Evolutionary conservation across 2,797 vertebrate genomes (phyloP).

Genomic region (Poecile montanus): DNA sequence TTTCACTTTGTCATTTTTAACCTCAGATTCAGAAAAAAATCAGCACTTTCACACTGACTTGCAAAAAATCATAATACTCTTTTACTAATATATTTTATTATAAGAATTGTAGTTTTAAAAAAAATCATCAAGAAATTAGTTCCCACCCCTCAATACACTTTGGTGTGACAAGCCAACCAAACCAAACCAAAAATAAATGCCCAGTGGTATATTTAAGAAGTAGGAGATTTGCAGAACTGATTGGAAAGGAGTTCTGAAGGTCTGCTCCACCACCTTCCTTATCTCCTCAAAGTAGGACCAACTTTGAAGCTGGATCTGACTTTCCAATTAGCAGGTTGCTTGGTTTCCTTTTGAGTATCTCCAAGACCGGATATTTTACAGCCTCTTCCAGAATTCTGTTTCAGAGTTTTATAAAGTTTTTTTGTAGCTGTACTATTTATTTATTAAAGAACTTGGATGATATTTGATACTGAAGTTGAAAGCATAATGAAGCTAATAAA

Average conservation of each 20-base stretch:
- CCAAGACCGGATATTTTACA: background rate
- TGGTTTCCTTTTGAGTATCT: background rate
- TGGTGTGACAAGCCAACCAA: background rate
- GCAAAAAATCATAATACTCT: background rate
- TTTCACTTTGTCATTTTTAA: background rate
- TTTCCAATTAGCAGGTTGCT: background rate
- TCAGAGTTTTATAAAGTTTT: background rate
- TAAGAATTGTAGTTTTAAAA: background rate
- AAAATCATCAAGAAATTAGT: background rate
- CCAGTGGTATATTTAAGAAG: background rate
- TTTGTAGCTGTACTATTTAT: background rate
- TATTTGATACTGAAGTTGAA: background rate
- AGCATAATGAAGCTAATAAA: background rate
- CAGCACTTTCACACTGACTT: background rate
- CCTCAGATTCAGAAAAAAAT: background rate
- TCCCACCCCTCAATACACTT: background rate
- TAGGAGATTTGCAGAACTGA: background rate
- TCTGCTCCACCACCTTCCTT: background rate
- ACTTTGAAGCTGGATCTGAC: background rate
- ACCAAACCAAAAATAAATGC: background rate
- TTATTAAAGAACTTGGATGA: background rate
- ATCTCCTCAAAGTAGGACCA: background rate
- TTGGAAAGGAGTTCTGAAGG: background rate
- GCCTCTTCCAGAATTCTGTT: background rate
- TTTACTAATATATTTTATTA: background rate